These are phyloP conservation scores for Gallirallus australis DNA, from an alignment of 2,797 vertebrate species.

Conservation along the genomic window DNA sequence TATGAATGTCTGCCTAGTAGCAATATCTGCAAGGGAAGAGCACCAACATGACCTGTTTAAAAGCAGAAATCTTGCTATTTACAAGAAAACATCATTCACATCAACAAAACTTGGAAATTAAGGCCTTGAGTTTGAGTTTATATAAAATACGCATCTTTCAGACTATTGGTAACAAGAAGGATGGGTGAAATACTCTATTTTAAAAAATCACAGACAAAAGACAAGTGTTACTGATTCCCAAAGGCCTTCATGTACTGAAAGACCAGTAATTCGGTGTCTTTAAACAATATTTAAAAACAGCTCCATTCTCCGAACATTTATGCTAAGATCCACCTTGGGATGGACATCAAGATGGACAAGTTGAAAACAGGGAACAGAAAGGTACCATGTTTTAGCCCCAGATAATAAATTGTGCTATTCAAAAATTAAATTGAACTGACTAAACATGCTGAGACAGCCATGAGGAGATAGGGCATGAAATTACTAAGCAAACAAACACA, in stretches of 20 bases:
- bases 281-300: neutral
- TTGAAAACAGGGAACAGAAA: neutral
- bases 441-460: neutral
- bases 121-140: neutral
- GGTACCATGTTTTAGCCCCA: neutral
- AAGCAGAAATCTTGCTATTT: neutral
- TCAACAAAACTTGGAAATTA: neutral
- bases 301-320: neutral
- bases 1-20: neutral
- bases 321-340: neutral
- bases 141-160: neutral
- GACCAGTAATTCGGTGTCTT: neutral
- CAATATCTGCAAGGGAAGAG: neutral
- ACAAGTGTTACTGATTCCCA: neutral
- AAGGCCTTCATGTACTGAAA: neutral
- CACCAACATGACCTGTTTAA: neutral
- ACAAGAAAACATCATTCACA: neutral
- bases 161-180: neutral
- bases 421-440: neutral
- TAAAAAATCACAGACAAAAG: neutral
- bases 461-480: neutral
- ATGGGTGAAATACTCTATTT: neutral
- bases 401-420: neutral
- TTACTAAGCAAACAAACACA: neutral
- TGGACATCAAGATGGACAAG: neutral